phyloP scores from a whole-genome alignment of 2,888 invertebrate species.

The Xanthorhoe designata region DNA sequence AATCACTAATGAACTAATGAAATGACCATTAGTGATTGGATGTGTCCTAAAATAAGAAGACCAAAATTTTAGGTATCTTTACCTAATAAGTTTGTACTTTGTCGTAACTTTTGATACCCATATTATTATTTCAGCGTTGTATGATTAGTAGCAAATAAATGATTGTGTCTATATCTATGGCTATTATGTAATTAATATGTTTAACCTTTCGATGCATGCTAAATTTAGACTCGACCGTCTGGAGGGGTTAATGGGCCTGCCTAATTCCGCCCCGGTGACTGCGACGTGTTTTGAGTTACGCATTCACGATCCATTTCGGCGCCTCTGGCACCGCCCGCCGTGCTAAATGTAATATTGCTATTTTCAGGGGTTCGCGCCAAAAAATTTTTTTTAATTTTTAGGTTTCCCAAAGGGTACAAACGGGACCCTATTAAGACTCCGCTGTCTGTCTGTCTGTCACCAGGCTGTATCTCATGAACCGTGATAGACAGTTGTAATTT shows the following conservation, averaged over 20 bases:
- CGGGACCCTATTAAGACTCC: too few species aligned
- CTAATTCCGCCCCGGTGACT: constrained; percentile 8
- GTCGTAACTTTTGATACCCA: too few species aligned
- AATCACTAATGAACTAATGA: background rate
- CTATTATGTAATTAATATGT: background rate
- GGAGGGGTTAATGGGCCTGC: constrained; percentile 17
- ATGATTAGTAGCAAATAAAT: too few species aligned
- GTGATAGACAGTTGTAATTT: too few species aligned
- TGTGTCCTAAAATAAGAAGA: background rate
- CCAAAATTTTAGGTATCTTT: too few species aligned
- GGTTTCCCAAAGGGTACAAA: too few species aligned
- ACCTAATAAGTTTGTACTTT: too few species aligned
- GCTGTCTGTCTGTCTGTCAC: too few species aligned
- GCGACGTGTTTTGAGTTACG: constrained; percentile 21
- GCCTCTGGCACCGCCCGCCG: background rate
- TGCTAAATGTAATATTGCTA: background rate
- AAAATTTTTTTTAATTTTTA: background rate
- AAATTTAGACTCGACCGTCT: background rate
- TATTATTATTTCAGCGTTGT: too few species aligned
- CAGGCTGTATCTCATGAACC: too few species aligned
- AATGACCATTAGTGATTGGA: too few species aligned
- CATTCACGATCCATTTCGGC: constrained; percentile 11
- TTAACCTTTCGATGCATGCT: background rate
- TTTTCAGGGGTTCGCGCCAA: background rate
- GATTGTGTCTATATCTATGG: too few species aligned